Evolutionary conservation across 2,888 invertebrate genomes (phyloP).

Genomic region (Notodonta dromedarius): DNA sequence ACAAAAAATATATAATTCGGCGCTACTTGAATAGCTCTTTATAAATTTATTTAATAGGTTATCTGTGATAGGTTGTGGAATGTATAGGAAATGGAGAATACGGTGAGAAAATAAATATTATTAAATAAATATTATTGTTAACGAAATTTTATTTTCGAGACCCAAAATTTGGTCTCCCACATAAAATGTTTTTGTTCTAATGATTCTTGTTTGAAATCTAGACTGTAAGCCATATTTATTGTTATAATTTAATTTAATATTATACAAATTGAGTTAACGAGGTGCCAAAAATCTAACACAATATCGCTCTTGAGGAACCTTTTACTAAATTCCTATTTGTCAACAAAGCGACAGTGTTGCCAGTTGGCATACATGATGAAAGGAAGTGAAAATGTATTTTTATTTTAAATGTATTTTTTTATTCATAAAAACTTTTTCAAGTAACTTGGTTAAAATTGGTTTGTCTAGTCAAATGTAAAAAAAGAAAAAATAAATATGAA

Average conservation of each 20-base stretch:
- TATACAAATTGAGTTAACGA: slow-evolving; percentile 17
- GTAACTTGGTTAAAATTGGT: slow-evolving; percentile 12
- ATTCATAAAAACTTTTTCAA: background rate
- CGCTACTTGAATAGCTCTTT: background rate
- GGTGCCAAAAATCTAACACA: slow-evolving; percentile 37
- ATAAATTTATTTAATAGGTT: slow-evolving; percentile 8
- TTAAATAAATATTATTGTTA: background rate
- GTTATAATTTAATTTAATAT: slow-evolving; percentile 16
- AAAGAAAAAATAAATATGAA: background rate
- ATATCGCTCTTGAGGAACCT: background rate
- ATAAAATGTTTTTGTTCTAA: background rate
- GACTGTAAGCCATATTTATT: slow-evolving; percentile 34
- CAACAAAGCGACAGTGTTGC: no score
- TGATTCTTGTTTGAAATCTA: slow-evolving; percentile 12
- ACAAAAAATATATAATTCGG: background rate
- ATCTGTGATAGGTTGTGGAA: slow-evolving; percentile 52
- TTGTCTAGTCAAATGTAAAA: slow-evolving; percentile 42
- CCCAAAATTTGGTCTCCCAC: background rate
- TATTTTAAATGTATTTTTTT: background rate
- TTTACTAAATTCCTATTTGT: no score
- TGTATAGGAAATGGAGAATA: slow-evolving; percentile 10
- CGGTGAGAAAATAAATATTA: background rate
- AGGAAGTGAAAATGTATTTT: no score
- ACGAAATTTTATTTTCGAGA: background rate
- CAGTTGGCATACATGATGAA: no score